Evolutionary conservation across 2,113 vertebrate genomes (phyloP), one percentile per base, ranked within the genome.

Genomic region (Poecilia latipinna): DNA sequence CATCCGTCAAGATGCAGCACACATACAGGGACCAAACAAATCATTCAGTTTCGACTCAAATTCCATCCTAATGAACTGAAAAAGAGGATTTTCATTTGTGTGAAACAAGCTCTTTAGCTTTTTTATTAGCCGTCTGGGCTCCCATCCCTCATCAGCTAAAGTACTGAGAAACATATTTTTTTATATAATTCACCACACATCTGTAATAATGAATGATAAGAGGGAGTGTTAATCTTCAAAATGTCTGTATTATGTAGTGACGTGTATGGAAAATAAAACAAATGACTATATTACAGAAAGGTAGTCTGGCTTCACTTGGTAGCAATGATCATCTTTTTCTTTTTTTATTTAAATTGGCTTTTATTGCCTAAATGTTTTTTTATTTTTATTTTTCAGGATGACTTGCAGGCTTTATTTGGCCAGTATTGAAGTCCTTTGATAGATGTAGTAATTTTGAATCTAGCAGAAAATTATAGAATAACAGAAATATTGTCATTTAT

Each of bases 121-220:
- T 54, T n/a, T 42, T 42, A 61, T 8, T 68, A 54, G 33, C 67
- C 84, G 83, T 73, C 78, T 80, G 76, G 77, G 29, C 74, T 44
- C 76, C 26, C 17, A 57, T 79, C 74, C 78, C 32, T 84, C 33
- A 2, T 69, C 77, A 85, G 68, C 48, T 72, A 83, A 76, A 68
- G 44, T 28, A 12, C 12, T 22, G 19, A 73, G 60, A 60, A 65
- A 75, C 80, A 78, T 89, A 81, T 80, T 39, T 62, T 62, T 66
- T 35, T 35, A 35, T 42, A 4, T 66, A 19, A 44, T 62, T 66
- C 31, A 63, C 12, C 68, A 48, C 29, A 64, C 64, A 66, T 24
- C 67, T 48, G 33, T 78, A 26, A 35, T 71, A 71, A 68, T 29
- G 37, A 80, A 69, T 72, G 79, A 77, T 72, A 51, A 65, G 61